A percentile compares a stretch with the other conserved stretches of the same genome.
These are phyloP conservation scores for Kuschelorhynchus macadamiae DNA, from an alignment of 2,888 invertebrate genomes.

Conservation along the genomic window DNA sequence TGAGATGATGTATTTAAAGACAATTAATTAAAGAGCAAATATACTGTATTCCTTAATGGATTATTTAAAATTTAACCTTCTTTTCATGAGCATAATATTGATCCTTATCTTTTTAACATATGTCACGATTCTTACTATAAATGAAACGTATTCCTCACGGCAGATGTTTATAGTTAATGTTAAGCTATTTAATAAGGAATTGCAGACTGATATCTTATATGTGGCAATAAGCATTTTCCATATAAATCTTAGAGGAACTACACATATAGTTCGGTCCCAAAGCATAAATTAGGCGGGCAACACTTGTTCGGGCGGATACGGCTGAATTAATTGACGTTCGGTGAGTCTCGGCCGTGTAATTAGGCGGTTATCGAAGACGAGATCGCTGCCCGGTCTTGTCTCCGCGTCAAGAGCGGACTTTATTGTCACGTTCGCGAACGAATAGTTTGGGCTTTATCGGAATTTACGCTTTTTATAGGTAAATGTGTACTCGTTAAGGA, in stretches of 20 bases:
- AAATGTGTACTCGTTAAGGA: slow-evolving; percentile 34
- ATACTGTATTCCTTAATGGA: too few relatives aligned
- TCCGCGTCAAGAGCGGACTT: slow-evolving; percentile 47
- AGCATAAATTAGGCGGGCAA: slow-evolving; percentile 46
- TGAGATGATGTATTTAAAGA: too few relatives aligned
- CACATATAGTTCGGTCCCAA: slow-evolving; percentile 33
- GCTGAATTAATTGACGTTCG: slow-evolving; percentile 66
- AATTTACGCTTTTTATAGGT: slow-evolving; percentile 39
- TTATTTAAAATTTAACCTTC: too few relatives aligned
- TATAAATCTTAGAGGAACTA: slow-evolving; percentile 23
- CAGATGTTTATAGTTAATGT: too few relatives aligned
- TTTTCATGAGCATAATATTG: too few relatives aligned
- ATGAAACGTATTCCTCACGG: too few relatives aligned
- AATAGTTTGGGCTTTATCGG: slow-evolving; percentile 39
- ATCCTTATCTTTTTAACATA: too few relatives aligned
- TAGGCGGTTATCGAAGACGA: slow-evolving; percentile 59
- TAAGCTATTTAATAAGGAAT: too few relatives aligned
- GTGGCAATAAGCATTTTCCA: too few relatives aligned
- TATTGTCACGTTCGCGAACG: slow-evolving; percentile 34
- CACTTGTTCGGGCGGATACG: slow-evolving; percentile 49
- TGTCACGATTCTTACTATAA: too few relatives aligned
- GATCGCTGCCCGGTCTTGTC: slow-evolving; percentile 42
- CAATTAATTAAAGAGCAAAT: too few relatives aligned
- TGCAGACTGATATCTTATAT: too few relatives aligned
- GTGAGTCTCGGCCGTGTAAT: slow-evolving; percentile 65